These are phyloP conservation scores for Saxicola maurus DNA, from an alignment of 2,797 vertebrate species.

Conservation along the genomic window DNA sequence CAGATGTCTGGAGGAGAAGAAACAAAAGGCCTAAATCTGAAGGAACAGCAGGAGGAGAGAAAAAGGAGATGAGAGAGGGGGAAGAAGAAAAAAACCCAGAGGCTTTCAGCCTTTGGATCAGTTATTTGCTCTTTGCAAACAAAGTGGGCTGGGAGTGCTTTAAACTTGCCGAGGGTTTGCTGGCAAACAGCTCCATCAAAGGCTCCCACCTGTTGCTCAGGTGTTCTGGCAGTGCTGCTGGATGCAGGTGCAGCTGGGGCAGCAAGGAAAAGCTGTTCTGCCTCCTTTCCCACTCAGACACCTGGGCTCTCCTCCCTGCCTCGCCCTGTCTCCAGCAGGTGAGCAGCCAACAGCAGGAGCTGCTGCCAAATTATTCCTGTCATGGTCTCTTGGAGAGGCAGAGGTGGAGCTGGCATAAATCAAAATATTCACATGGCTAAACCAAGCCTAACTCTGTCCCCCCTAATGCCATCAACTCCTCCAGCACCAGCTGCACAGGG, in stretches of 20 bases:
- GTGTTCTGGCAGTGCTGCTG: conserved; percentile 6
- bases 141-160: neutral
- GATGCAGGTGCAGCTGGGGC: neutral
- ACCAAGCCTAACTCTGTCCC: neutral
- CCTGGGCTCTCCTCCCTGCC: neutral
- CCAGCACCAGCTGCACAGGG: accelerated
- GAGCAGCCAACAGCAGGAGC: neutral
- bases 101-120: conserved; percentile 1
- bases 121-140: conserved; percentile 35
- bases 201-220: conserved; percentile 14
- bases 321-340: neutral
- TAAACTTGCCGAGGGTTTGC: neutral
- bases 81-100: neutral
- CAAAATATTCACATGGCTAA: neutral
- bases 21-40: conserved; percentile 51
- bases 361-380: conserved; percentile 14
- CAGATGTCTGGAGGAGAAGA: conserved; percentile 40
- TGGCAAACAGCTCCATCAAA: neutral
- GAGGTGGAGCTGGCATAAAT: neutral
- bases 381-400: neutral
- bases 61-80: neutral
- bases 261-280: neutral
- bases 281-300: neutral
- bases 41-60: neutral
- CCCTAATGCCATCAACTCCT: neutral